Base-by-base conservation (phyloP, 2,888 invertebrate species). In the Brachylomia viminalis region DNA sequence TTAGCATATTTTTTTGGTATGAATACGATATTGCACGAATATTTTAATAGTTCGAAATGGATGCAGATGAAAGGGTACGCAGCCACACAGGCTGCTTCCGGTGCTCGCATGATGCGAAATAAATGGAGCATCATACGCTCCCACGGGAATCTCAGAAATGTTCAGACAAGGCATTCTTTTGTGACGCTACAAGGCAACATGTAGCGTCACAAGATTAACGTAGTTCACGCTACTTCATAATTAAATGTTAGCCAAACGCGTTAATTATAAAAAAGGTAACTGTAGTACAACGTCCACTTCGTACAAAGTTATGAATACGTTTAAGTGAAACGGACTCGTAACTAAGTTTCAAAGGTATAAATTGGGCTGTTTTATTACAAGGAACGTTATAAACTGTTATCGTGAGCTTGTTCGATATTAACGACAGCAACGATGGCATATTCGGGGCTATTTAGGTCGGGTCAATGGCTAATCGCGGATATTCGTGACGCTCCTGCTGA, bases 361-460 rank as follows among this genome's bases (percentile, higher is more conserved):
- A 91, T 90, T 88, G 86, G 86, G 84, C 61, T 83, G 77, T 87
- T 91, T 91, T 87, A 89, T 90, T 90, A 90, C 68, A 88, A 90
- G 88, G 88, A 86, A 82, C 80, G 86, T 86, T 86, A 89, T 91
- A 90, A 91, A 92, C 87, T 87, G 89, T 90, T 91, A 91, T 90
- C 90, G 90, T 88, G 90, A 91, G 90, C 90, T 92, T 91, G 93
- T 91, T 92, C 91, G 89, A 92, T 93, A 92, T 85, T 92, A 93
- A 92, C 90, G 91, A 90, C 92, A 88, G 88, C 88, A 88, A 86
- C 92, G 91, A 92, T 93, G 92, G 93, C 91, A 92, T 92, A 91
- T 92, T 93, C 88, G 90, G 86, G 88, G 91, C 92, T 92, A 94
- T 94, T 94, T 93, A 92, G 94, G 94, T 93, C 94, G 93, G 93